Base-by-base conservation (phyloP, 2,888 invertebrate genomes). In the Stenolophus ochropezus region DNA sequence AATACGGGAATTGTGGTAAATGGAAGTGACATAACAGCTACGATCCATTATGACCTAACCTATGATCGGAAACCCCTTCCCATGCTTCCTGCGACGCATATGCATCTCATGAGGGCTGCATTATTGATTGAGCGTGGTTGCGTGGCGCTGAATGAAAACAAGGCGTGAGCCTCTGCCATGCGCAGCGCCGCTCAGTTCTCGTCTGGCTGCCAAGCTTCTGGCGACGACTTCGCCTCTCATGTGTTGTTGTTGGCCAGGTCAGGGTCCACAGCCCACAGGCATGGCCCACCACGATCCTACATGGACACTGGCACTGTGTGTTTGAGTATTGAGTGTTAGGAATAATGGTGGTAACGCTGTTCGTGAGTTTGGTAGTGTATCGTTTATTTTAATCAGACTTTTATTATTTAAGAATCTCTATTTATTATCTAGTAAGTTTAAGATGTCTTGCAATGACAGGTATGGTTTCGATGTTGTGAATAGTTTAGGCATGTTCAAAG, bases 401-500 rank as follows among this genome's bases (percentile, higher is more conserved):
- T 71, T 71, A 33, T 73, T 73, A 20, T 23, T 53, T 53, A 53
- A 49, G 47, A 53, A 53, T 75, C 73, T 73, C 73, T 73, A 71
- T 71, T 18, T 71, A 47, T 73, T 73, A 75, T 53, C 47, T 53
- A 53, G 51, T 75, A 75, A 75, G 51, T 75, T 53, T 75, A 53
- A 53, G 27, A 75, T 75, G 75, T 75, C 75, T 75, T 27, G 53
- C 51, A 51, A 75, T 75, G 75, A 53, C 51, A 75, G 75, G 75
- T 75, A 75, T 75, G 75, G 53, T 75, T 75, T 75, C 47, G 53
- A 75, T 75, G 75, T 75, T 75, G 75, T 75, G 56, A 75, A 75
- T 73, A 47, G 71, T 49, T 73, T 47, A 73, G 73, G 73, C 73
- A 73, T 73, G 73, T 73, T 61, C 53, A 53, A 20, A 53, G 11